Percentiles rank a stretch among this genome's conserved stretches.
These are phyloP conservation scores for Oenanthe oenanthe DNA, from an alignment of 2,113 vertebrate genomes.

Conservation along the genomic window DNA sequence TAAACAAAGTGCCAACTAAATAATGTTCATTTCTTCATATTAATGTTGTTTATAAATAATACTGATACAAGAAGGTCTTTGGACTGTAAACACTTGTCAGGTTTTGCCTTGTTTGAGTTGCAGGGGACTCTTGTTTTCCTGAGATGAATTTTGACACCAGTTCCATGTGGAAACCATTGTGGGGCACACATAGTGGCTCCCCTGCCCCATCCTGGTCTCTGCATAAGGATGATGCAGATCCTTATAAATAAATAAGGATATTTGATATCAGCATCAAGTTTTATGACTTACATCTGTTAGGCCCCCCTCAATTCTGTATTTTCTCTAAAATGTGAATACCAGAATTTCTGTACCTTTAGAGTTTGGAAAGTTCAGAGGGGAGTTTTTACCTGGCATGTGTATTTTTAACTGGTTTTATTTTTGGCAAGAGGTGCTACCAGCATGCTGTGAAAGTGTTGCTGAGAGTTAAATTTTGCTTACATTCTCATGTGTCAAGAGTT, in stretches of 20 bases:
- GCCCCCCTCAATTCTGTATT: not conserved
- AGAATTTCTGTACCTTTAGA: not conserved
- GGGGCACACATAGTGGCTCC: not conserved
- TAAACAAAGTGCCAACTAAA: not conserved
- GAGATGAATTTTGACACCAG: not conserved
- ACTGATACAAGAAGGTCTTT: not conserved
- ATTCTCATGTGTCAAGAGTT: not conserved
- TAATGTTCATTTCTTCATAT: not conserved
- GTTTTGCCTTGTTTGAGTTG: not conserved
- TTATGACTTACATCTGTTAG: not conserved
- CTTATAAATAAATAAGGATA: no score
- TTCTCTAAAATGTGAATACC: not conserved
- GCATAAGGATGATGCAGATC: not conserved
- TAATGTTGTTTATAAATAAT: not conserved
- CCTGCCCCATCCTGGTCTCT: not conserved
- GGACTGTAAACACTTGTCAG: not conserved
- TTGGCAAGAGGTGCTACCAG: not conserved
- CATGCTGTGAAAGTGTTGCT: not conserved
- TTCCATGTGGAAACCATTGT: not conserved
- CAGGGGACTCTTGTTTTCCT: not conserved
- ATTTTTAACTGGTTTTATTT: not conserved
- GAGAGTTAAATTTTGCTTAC: not conserved
- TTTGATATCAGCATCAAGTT: not conserved
- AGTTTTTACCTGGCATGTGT: rapidly evolving
- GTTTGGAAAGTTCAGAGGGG: not conserved